Percentiles rank a stretch among this genome's conserved stretches.
Evolutionary conservation across 2,797 vertebrate genomes (phyloP).

Genomic region (Lophius americanus): DNA sequence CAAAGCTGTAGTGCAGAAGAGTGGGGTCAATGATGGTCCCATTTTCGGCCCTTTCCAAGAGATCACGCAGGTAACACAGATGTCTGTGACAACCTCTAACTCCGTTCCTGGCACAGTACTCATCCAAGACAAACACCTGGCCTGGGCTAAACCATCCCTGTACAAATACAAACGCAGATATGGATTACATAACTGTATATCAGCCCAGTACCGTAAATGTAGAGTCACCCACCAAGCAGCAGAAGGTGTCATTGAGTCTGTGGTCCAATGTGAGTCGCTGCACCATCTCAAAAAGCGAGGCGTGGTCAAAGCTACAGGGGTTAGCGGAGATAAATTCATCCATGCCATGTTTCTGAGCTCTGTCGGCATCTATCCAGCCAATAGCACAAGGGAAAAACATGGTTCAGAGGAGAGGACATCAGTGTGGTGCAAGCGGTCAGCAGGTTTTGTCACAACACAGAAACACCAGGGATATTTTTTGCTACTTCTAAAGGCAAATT

Average conservation of each 20-base stretch:
- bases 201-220: background rate
- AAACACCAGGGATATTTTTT: constrained; percentile 64
- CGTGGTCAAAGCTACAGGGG: constrained; percentile 99
- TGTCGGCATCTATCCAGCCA: constrained; percentile 98
- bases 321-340: constrained; percentile 99
- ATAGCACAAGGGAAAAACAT: constrained; percentile 86
- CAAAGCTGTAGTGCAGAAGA: constrained; percentile 98
- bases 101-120: constrained; percentile 97
- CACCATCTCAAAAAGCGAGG: constrained; percentile 98
- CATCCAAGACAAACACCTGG: constrained; percentile 98
- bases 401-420: constrained; percentile 89
- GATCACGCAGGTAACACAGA: constrained; percentile 96
- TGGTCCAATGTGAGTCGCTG: constrained; percentile 98
- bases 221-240: constrained; percentile 91
- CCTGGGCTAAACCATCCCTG: constrained; percentile 99
- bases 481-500: constrained; percentile 84
- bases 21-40: constrained; percentile 98
- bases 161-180: constrained; percentile 35
- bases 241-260: constrained; percentile 99
- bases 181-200: background rate
- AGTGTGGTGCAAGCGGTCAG: constrained; percentile 63
- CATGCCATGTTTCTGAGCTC: constrained; percentile 99
- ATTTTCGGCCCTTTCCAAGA: constrained; percentile 94
- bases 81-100: constrained; percentile 98
- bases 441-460: constrained; percentile 61